Evolutionary conservation across 2,113 vertebrate genomes (phyloP), one percentile per base, ranked within the genome.

Genomic region (Anguilla rostrata): DNA sequence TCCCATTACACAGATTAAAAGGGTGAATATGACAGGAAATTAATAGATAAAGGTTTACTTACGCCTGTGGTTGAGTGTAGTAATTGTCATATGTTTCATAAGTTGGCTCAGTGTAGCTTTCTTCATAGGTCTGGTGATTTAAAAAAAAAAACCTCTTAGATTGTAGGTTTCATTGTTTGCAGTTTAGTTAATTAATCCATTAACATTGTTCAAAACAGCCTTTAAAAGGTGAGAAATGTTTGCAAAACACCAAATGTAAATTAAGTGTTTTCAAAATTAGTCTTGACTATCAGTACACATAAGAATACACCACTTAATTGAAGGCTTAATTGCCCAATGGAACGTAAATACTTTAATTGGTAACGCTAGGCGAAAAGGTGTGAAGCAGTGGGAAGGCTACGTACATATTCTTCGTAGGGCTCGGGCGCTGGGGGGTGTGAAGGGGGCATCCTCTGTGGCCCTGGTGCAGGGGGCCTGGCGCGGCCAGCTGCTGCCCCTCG

Each of bases 1-100:
- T 20, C 60, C 15, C 20, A 8, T 3, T 71, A 22, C 63, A 71
- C 20, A 71, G 3, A 71, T 60, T 18, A 60, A 6, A 26, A n/a
- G 4, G 60, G 4, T 63, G 15, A 63, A 63, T 20, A 20, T 4
- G 18, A 63, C 96, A 93, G 49, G 71, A 66, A 2, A 2, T 11
- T 75, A 16, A 86, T 78, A 90, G 39, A 83, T 0, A 39, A 1
- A 81, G n/a, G 46, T 57, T 96, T 95, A 86, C 98, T 99, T 93
- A 99, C 98, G 97, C 96, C 95, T 98, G 98, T 90, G 96, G 96
- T 94, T 99, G 98, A 93, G 93, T 98, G 95, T 99, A 99, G 92
- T 99, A 99, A 91, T 94, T 96, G 95, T 98, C 97, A 83, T 99
- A 99, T 9, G 97, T 96, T 92, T 99, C 98, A 85, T 99, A 99